Evolutionary conservation across 2,888 invertebrate genomes (phyloP), one percentile per base, ranked within the genome.

Genomic region (Papilio demoleus): DNA sequence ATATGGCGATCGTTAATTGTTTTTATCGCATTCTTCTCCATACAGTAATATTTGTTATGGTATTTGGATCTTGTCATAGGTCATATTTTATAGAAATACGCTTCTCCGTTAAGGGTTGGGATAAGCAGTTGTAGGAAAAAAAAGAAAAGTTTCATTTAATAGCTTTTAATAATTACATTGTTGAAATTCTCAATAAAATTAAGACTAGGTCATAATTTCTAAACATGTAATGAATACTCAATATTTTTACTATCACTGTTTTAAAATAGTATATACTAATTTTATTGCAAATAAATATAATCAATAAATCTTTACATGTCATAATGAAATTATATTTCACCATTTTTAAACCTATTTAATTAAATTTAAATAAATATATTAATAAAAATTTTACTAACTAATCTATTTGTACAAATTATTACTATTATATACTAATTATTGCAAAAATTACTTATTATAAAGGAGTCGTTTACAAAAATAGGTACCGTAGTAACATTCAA

Each of bases 321-420:
- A n/a, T n/a, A n/a, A n/a, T n/a, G n/a, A n/a, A n/a, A n/a, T n/a
- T n/a, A n/a, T n/a, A n/a, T n/a, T n/a, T n/a, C n/a, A n/a, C n/a
- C n/a, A 36, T 9, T 40, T 40, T n/a, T 17, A 40, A 9, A 8
- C 2, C 5, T 42, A 42, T 19, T 45, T 45, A 2, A 19, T 45
- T 1, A 17, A 45, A 19, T 45, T 14, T 5, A 19, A 19, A 19
- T 22, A 47, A 19, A 12, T 22, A 19, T 11, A 2, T 45, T 22
- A 22, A 47, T 11, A 12, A 47, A 0, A 4, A 2, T 47, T 47
- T 22, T 47, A 2, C 45, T 47, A 22, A 6, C 45, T 47, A 4
- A 22, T 22, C 45, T 47, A 12, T 47, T 47, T 47, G 22, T 47
- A 47, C 45, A 47, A 47, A 22, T 19, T 40, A 42, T n/a, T n/a